These are phyloP conservation scores for Hoplodrina ambigua DNA, from an alignment of 2,888 invertebrate genomes.

Conservation along the genomic window DNA sequence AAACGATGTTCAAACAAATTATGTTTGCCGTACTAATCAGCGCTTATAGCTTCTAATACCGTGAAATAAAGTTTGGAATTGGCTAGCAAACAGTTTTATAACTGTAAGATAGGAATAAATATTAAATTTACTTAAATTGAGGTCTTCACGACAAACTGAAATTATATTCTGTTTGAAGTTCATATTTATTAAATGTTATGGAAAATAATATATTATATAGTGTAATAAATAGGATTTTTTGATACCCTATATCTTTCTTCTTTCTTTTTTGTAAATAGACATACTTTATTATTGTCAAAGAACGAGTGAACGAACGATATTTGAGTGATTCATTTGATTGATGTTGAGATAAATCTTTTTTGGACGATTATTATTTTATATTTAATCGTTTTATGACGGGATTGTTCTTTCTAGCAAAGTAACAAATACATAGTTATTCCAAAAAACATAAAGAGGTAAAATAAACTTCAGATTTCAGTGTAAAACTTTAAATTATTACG, in stretches of 20 bases:
- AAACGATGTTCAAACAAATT: not conserved
- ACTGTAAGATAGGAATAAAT: not conserved
- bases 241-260: no score
- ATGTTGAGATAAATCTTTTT: not conserved
- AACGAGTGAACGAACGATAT: no score
- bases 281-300: no score
- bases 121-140: constrained; percentile 17
- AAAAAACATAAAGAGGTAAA: no score
- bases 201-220: no score
- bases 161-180: not conserved
- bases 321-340: no score
- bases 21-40: not conserved
- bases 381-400: not conserved
- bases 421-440: not conserved
- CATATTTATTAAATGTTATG: no score
- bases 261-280: no score
- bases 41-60: not conserved
- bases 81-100: not conserved
- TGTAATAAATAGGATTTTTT: no score
- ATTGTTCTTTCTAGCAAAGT: no score
- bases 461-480: no score
- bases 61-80: not conserved
- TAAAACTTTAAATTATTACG: no score
- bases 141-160: constrained; percentile 2
- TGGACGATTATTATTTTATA: not conserved